Base-by-base conservation (phyloP, 2,888 invertebrate species). In the Eulithis prunata region DNA sequence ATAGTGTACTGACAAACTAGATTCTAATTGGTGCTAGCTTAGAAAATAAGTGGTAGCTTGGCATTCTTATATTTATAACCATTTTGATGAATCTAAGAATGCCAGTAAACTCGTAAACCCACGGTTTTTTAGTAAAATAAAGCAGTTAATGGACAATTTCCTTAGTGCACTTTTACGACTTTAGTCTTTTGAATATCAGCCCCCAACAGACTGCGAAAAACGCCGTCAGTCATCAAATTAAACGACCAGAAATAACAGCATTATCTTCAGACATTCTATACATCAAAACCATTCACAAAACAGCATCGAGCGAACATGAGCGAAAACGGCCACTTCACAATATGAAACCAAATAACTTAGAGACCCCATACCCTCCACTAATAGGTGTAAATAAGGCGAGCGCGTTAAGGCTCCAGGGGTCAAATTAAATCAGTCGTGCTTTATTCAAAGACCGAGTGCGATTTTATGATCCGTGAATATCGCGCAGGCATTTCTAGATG, bases 401-500 rank as follows among this genome's bases (percentile, higher is more conserved):
- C 71, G 66, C 71, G 75, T 75, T 75, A 70, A 76, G 75, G 77
- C 78, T 78, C 78, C 78, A 72, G 80, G 77, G 92, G 83, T 89
- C 91, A 83, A 83, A 82, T 83, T 91, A 88, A 83, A 85, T 84
- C 82, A 87, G 91, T 73, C 84, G 78, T 77, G 82, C 73, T 82
- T 82, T 83, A 85, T 84, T 85, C 86, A 85, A 83, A 82, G 83
- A 83, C 77, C 86, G 83, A 87, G 85, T 83, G 84, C 84, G 87
- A 90, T 89, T 93, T 93, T 93, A 93, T 93, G 93, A 91, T 89
- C 93, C 92, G 92, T 91, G 93, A 93, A 93, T 91, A 92, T 90
- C 91, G 88, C 89, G 76, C 86, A 88, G 87, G 91, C 91, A 91
- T 92, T 91, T 89, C 90, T 91, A 90, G 92, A 91, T 91, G 91